These are phyloP conservation scores for Silurus glanis DNA, from an alignment of 2,113 vertebrate genomes.

Conservation along the genomic window DNA sequence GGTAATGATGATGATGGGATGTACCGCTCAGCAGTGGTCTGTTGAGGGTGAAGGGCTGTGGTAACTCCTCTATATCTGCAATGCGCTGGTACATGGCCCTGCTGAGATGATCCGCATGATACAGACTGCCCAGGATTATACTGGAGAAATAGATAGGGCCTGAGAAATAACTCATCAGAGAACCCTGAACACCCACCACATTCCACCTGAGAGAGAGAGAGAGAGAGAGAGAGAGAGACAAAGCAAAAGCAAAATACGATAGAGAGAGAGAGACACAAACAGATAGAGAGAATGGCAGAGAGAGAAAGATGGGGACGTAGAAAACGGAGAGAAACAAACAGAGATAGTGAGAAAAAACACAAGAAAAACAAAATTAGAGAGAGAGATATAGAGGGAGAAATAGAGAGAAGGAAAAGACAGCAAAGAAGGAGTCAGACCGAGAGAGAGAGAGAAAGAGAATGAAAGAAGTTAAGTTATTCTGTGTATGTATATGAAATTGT, in stretches of 20 bases:
- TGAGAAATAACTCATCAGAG: conserved; percentile 90
- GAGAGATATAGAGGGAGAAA: background rate
- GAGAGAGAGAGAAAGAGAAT: background rate
- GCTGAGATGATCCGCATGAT: conserved; percentile 93
- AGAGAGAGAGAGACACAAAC: background rate
- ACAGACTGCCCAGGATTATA: conserved; percentile 95
- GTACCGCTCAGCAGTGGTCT: conserved; percentile 91
- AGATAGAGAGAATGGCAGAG: background rate
- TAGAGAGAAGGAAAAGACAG: background rate
- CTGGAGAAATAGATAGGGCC: conserved; percentile 95
- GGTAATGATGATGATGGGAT: background rate
- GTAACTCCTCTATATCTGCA: conserved; percentile 84
- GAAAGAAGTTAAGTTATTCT: background rate
- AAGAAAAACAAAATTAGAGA: background rate
- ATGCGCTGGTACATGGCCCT: conserved; percentile 95
- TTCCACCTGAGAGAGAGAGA: conserved; percentile 84
- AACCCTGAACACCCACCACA: conserved; percentile 91
- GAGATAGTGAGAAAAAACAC: background rate
- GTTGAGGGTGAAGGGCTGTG: conserved; percentile 83
- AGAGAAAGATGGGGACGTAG: background rate
- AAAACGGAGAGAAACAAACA: background rate
- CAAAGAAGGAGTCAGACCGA: background rate
- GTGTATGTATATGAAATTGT: background rate
- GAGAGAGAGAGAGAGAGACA: background rate
- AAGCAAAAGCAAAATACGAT: too few species aligned